Conservation (phyloP, 2,888 invertebrate genomes). For the Sphaerophoria rueppellii region DNA sequence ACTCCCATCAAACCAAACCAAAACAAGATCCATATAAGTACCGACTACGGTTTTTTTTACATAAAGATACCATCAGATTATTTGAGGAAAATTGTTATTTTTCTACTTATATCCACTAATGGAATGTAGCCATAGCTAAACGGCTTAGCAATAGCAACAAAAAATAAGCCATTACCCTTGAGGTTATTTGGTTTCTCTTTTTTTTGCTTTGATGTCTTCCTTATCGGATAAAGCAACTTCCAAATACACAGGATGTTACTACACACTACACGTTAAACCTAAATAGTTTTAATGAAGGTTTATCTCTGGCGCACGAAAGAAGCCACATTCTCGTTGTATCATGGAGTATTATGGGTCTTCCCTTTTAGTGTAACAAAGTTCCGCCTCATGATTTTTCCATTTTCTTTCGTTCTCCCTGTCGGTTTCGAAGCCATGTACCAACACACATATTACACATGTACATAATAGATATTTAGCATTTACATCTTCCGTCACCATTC, state of each 20-base stretch:
- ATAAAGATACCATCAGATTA: conserved; percentile 22
- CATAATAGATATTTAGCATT: conserved; percentile 11
- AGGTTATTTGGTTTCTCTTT: background rate
- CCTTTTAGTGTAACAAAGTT: conserved; percentile 23
- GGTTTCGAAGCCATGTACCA: conserved; percentile 11
- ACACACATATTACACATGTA: background rate
- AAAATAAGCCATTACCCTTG: background rate
- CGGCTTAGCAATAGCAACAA: background rate
- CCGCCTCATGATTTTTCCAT: conserved; percentile 39
- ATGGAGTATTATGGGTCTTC: background rate
- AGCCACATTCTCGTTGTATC: background rate
- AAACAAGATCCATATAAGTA: conserved; percentile 9
- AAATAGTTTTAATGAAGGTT: conserved; percentile 43
- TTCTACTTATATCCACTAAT: background rate
- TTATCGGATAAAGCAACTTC: conserved; percentile 27
- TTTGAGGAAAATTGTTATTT: background rate
- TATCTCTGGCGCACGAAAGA: conserved; percentile 10
- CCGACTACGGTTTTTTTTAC: background rate
- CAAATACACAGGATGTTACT: conserved; percentile 15
- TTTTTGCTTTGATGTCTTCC: background rate
- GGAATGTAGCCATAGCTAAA: background rate
- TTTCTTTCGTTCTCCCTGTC: conserved; percentile 13
- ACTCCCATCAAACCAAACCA: background rate
- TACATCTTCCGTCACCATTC: conserved; percentile 1
- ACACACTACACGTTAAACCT: conserved; percentile 31